These are phyloP conservation scores for Miniopterus natalensis DNA, from an alignment of 2,113 vertebrate species.

Conservation along the genomic window DNA sequence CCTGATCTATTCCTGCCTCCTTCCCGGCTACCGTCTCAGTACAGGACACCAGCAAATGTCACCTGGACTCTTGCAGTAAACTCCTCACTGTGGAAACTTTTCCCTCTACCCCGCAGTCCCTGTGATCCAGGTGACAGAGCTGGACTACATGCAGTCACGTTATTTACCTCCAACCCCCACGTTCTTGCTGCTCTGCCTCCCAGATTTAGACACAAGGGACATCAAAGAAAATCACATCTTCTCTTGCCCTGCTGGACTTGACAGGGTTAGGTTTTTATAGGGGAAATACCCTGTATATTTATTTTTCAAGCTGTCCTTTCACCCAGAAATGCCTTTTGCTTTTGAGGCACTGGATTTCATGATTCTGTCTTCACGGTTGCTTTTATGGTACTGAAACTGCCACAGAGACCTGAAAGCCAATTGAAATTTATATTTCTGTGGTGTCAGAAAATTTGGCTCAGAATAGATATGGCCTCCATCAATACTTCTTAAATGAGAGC, in stretches of 20 bases:
- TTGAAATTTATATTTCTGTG: not conserved
- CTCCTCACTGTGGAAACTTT: not conserved
- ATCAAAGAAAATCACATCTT: not conserved
- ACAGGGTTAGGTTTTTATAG: not conserved
- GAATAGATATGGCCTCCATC: not conserved
- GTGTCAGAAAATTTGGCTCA: not conserved
- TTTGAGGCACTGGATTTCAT: not conserved
- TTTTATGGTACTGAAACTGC: not conserved
- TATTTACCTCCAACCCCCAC: not conserved
- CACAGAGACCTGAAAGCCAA: not conserved
- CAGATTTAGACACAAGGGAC: not conserved
- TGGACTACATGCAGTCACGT: not conserved
- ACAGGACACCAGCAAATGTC: not conserved
- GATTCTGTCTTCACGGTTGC: not conserved
- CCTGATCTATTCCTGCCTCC: not conserved
- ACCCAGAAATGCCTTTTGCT: not conserved
- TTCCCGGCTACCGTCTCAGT: not conserved
- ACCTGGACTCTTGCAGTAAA: not conserved
- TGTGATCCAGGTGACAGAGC: not conserved
- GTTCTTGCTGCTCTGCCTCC: not conserved
- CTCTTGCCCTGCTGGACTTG: not conserved
- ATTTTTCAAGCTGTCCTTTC: not conserved
- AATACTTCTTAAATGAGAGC: not conserved
- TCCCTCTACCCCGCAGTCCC: not conserved
- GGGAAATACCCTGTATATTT: not conserved